Evolutionary conservation across 2,113 vertebrate genomes (phyloP), one percentile per base, ranked within the genome.

Genomic region (Motacilla tschutschensis): DNA sequence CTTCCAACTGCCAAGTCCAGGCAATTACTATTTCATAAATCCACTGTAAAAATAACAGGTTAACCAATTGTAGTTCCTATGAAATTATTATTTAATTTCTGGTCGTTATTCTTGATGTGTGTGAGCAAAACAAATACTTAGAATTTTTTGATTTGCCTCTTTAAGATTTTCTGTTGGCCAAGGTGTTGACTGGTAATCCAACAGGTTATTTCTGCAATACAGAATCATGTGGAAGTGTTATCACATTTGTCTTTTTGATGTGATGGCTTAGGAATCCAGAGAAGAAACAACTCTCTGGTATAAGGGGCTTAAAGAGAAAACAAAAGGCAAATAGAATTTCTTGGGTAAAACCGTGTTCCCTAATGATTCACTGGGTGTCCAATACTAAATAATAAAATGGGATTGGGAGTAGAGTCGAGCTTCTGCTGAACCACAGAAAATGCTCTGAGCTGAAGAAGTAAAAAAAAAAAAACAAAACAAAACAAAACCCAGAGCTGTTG

Each of bases 191-290:
- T 58, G 51, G 31, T 67, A 71, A 54, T 72, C 70, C 69, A 60
- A 76, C 2, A 6, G 53, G 60, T 48, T 70, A 33, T 83, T 85
- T 79, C 69, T 79, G 58, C 43, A 60, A 47, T 17, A 9, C 2
- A 31, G 54, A 57, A 66, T 57, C 69, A 60, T 54, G 77, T 85
- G 50, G 65, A 78, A 76, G 59, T 62, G 54, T 78, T 80, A 60
- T 14, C 85, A 78, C 58, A 31, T 79, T 80, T 60, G 77, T 80
- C 38, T 85, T 83, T 89, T 62, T 73, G 58, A 47, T 88, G 59
- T 73, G 63, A 75, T 87, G 71, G 75, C 46, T 89, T 87, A 41
- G 65, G 62, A 89, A 74, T 80, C 58, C 74, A 72, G 70, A 69
- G 29, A n/a, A 92, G 50, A 83, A 86, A 79, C 33, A 79, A 66